These are phyloP conservation scores for Ophion costatus DNA, from an alignment of 2,888 invertebrate genomes.

Conservation along the genomic window DNA sequence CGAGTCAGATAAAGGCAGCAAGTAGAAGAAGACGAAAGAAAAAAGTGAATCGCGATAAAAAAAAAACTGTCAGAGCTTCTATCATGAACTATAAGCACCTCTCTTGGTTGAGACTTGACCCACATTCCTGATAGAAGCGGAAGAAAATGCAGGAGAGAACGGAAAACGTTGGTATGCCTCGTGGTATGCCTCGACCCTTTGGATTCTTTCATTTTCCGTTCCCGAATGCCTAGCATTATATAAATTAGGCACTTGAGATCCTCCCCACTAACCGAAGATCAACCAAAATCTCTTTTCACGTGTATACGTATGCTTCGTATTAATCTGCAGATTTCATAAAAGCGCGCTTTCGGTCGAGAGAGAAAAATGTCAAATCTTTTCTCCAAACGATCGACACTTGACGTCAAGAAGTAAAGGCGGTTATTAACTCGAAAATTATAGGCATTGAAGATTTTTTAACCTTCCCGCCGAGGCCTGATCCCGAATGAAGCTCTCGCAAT, in stretches of 20 bases:
- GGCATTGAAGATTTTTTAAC: neutral
- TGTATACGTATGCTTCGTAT: neutral
- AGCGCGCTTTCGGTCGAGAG: neutral
- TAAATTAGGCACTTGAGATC: constrained; percentile 31
- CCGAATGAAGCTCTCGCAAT: neutral
- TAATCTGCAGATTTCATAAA: neutral
- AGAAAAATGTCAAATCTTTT: constrained; percentile 31
- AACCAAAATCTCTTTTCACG: constrained; percentile 10
- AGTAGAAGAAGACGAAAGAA: constrained; percentile 8
- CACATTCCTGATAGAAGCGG: constrained; percentile 58
- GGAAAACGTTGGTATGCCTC: constrained; percentile 51
- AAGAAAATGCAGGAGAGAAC: constrained; percentile 29
- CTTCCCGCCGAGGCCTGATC: neutral
- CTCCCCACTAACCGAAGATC: constrained; percentile 30
- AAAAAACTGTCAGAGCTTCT: constrained; percentile 38
- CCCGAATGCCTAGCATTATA: constrained; percentile 35
- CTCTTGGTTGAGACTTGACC: constrained; percentile 59
- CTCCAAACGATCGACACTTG: neutral
- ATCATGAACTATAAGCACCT: constrained; percentile 21
- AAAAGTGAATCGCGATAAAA: constrained; percentile 28
- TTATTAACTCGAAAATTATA: constrained; percentile 4
- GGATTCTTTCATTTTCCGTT: constrained; percentile 51
- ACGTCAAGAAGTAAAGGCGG: neutral
- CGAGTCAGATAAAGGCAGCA: neutral
- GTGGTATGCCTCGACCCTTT: constrained; percentile 41